These are phyloP conservation scores for Otolemur crassicaudatus DNA, from an alignment of 2,797 vertebrate species.

Conservation along the genomic window DNA sequence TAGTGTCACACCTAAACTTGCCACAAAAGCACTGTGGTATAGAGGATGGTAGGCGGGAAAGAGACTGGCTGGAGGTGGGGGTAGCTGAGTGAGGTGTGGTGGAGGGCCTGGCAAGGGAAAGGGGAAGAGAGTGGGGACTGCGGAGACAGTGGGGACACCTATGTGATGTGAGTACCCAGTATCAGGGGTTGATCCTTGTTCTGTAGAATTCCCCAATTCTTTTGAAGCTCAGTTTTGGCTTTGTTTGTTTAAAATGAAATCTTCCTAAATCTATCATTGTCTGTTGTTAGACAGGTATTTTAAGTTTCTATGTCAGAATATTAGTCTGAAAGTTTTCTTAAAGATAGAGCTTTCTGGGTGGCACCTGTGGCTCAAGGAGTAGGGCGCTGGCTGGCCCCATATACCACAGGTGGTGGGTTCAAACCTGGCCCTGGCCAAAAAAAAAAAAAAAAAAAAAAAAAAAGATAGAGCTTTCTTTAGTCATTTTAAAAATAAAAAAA, in stretches of 20 bases:
- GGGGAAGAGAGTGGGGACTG: background rate
- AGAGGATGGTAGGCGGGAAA: background rate
- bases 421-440: too few species aligned
- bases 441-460: too few species aligned
- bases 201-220: background rate
- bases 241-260: slow-evolving; percentile 15
- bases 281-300: background rate
- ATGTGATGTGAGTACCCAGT: background rate
- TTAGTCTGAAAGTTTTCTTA: background rate
- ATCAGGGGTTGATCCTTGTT: background rate
- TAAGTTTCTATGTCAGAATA: background rate
- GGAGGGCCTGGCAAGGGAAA: background rate
- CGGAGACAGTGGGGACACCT: accelerated
- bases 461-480: background rate
- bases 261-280: background rate
- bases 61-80: background rate
- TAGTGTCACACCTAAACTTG: background rate
- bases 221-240: background rate
- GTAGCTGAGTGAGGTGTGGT: background rate
- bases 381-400: too few species aligned
- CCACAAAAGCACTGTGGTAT: background rate
- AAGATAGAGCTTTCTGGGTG: background rate
- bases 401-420: too few species aligned
- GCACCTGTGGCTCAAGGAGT: too few species aligned
- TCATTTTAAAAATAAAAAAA: background rate